Evolutionary conservation across 2,797 vertebrate genomes (phyloP), one percentile per base, ranked within the genome.

Genomic region (Thunnus albacares): DNA sequence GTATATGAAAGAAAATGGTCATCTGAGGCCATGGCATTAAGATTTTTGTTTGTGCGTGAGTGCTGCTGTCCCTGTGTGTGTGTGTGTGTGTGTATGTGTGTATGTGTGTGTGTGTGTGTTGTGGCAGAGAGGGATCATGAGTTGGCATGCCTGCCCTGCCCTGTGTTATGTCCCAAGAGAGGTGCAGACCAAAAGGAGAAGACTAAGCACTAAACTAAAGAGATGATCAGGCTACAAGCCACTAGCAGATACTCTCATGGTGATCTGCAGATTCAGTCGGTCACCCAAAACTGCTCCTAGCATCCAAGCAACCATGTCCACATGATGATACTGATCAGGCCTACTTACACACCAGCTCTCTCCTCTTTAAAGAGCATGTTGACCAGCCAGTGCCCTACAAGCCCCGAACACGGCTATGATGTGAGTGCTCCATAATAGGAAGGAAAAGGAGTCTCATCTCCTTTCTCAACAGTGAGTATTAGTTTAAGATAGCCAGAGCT

Each of bases 401-500:
- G 74, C 82, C 81, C 56, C 8, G 0, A 88, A 89, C 80, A 59
- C 38, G 52, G 43, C 68, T 30, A 35, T 73, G 75, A 85, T 88
- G 61, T 53, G 71, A 86, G 82, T 47, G 49, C 78, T 89, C 75
- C 71, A 47, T 85, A 82, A 79, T 59, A 58, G 75, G 45, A 80
- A 77, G 79, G 64, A 81, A 82, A 85, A 69, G 49, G 38, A 81
- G 47, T 62, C 76, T 82, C 70, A 69, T 91, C 80, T 88, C 33
- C 56, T 82, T 56, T 84, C 70, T 77, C 71, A 81, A 67, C 67
- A 33, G 69, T 57, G 28, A 47, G 53, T 87, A 75, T 91, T 85
- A 85, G 77, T 88, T 84, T 84, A 85, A 83, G 79, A 85, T 82
- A 67, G 71, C 47, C 77, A 62, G 72, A 78, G 64, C 78, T 69